phyloP scores from a whole-genome alignment of 2,888 invertebrate genomes.

The Anorthoa munda region DNA sequence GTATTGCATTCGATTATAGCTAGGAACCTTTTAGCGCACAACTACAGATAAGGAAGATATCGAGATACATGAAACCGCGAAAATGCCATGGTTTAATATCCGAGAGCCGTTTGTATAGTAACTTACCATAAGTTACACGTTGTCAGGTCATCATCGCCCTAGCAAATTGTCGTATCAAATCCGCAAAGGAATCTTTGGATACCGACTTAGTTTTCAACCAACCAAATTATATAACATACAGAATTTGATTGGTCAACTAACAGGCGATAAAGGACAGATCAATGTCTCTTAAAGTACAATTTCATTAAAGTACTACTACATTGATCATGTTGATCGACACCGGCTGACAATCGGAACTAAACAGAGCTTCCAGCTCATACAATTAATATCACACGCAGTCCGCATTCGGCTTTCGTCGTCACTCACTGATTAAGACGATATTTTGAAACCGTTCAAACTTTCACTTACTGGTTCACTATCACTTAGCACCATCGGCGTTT shows the following conservation, averaged over 20 bases:
- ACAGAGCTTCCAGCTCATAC: constrained; percentile 62
- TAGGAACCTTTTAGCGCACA: constrained; percentile 68
- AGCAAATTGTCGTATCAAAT: constrained; percentile 27
- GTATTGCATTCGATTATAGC: constrained; percentile 62
- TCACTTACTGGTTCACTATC: constrained; percentile 58
- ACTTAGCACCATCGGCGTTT: constrained; percentile 74
- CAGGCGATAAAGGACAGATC: constrained; percentile 37
- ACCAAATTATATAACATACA: constrained; percentile 55
- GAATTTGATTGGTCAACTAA: constrained; percentile 46
- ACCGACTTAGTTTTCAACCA: constrained; percentile 36
- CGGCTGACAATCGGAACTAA: constrained; percentile 50
- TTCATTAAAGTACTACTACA: constrained; percentile 48
- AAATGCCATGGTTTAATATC: constrained; percentile 39
- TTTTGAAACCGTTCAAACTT: constrained; percentile 31
- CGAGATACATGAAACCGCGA: constrained; percentile 39
- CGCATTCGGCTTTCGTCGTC: constrained; percentile 55
- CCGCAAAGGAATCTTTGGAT: constrained; percentile 40
- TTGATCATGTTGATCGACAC: constrained; percentile 52
- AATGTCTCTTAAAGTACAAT: constrained; percentile 54
- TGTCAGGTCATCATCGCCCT: constrained; percentile 33
- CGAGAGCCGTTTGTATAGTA: constrained; percentile 44
- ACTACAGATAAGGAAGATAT: constrained; percentile 56
- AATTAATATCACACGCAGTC: constrained; percentile 69
- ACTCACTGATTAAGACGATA: constrained; percentile 34
- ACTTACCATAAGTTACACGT: constrained; percentile 38